phyloP scores from a whole-genome alignment of 2,797 vertebrate genomes.

The Tolypeutes matacus region DNA sequence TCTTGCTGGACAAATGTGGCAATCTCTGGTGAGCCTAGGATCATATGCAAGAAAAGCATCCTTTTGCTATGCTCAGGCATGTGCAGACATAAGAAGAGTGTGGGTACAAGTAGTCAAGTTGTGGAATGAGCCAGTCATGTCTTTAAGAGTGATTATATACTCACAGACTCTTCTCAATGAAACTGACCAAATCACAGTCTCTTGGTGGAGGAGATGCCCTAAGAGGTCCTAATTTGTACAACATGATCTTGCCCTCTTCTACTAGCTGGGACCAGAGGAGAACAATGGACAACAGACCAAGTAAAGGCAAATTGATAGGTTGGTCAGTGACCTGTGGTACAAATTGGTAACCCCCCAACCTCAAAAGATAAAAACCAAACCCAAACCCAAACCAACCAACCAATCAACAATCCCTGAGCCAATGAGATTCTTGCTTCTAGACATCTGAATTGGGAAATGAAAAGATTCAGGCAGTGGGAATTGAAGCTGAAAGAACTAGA shows the following conservation, averaged over 20 bases:
- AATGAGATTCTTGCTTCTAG: not conserved
- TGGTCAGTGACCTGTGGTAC: not conserved
- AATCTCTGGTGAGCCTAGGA: conserved; percentile 23
- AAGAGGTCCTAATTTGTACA: not conserved
- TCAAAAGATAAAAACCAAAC: no score
- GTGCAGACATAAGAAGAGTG: not conserved
- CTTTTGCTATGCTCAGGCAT: not conserved
- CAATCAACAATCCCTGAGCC: not conserved
- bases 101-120: not conserved
- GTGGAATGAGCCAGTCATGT: not conserved
- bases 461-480: not conserved
- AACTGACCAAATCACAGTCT: not conserved
- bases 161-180: not conserved
- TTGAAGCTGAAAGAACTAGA: not conserved
- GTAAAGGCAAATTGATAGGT: conserved; percentile 9
- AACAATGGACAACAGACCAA: not conserved
- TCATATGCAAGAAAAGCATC: not conserved
- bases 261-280: not conserved
- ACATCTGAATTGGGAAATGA: conserved; percentile 24
- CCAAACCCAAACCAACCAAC: not conserved
- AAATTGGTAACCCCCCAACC: not conserved
- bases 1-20: not conserved
- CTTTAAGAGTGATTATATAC: not conserved
- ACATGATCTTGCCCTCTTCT: not conserved
- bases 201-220: not conserved